phyloP scores from a whole-genome alignment of 2,888 invertebrate genomes.

The Cosmia trapezina region DNA sequence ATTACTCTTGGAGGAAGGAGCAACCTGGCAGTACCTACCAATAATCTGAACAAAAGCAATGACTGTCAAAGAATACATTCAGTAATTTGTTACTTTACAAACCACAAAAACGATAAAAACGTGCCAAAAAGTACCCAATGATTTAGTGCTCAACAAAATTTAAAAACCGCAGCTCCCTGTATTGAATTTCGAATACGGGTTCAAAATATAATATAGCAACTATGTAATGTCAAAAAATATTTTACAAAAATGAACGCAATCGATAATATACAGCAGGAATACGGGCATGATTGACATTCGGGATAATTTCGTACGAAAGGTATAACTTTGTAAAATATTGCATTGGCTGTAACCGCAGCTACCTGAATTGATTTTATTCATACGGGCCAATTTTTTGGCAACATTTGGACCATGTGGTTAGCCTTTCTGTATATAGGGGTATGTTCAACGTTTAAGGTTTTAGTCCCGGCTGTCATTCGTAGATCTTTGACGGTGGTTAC shows the following conservation, averaged over 20 bases:
- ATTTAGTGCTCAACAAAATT: slow-evolving; percentile 45
- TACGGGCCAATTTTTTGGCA: slow-evolving; percentile 79
- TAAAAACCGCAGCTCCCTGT: slow-evolving; percentile 63
- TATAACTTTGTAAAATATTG: slow-evolving; percentile 36
- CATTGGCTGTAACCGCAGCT: slow-evolving; percentile 73
- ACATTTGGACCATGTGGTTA: slow-evolving; percentile 47
- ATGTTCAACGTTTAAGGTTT: background rate
- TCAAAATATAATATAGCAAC: slow-evolving; percentile 9
- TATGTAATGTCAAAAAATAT: slow-evolving; percentile 1
- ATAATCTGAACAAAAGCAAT: slow-evolving; percentile 16
- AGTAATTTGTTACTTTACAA: slow-evolving; percentile 28
- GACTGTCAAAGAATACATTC: background rate
- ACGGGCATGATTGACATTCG: slow-evolving; percentile 46
- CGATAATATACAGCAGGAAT: slow-evolving; percentile 34
- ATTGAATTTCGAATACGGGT: slow-evolving; percentile 63
- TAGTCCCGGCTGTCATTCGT: too few species aligned
- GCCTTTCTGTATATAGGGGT: slow-evolving; percentile 27
- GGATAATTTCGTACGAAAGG: slow-evolving; percentile 33
- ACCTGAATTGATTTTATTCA: slow-evolving; percentile 77
- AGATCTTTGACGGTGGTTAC: too few species aligned
- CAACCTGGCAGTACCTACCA: background rate
- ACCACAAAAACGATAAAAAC: slow-evolving; percentile 39
- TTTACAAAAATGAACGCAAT: slow-evolving; percentile 22
- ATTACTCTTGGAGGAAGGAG: background rate
- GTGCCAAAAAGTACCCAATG: slow-evolving; percentile 23